These are phyloP conservation scores for Centruroides sculpturatus DNA, from an alignment of 1,140 invertebrate species.

Conservation along the genomic window DNA sequence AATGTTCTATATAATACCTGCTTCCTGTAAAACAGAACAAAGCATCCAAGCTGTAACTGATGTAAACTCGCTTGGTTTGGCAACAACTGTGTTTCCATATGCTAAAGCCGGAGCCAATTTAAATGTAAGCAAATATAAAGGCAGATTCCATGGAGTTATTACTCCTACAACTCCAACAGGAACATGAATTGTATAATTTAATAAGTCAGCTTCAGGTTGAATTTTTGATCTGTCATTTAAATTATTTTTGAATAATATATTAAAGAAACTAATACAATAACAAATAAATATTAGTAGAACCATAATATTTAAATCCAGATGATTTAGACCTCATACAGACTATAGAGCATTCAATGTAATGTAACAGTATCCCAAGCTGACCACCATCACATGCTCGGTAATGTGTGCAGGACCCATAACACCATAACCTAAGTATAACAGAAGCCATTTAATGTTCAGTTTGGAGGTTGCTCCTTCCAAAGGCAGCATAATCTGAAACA, in stretches of 20 bases:
- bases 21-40: conserved; percentile 35
- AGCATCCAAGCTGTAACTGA: conserved; percentile 41
- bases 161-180: conserved; percentile 42
- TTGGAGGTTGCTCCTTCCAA: too few relatives aligned
- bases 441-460: too few relatives aligned
- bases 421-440: too few relatives aligned
- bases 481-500: too few relatives aligned
- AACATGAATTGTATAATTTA: conserved; percentile 37
- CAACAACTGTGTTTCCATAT: conserved; percentile 42
- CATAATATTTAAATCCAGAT: too few relatives aligned
- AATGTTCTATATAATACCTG: conserved; percentile 4
- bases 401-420: too few relatives aligned
- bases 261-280: too few relatives aligned
- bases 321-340: too few relatives aligned
- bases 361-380: too few relatives aligned
- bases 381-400: too few relatives aligned
- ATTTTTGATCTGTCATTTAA: background rate
- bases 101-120: conserved; percentile 43
- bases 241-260: background rate
- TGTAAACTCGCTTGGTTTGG: conserved; percentile 45
- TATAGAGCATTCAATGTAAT: too few relatives aligned
- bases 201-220: conserved; percentile 26
- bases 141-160: conserved; percentile 46
- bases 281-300: too few relatives aligned
- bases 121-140: conserved; percentile 42